Percentiles rank a stretch among this genome's conserved stretches.
Evolutionary conservation across 2,888 invertebrate species (phyloP).

Genomic region (Rotaria magnacalcarata): DNA sequence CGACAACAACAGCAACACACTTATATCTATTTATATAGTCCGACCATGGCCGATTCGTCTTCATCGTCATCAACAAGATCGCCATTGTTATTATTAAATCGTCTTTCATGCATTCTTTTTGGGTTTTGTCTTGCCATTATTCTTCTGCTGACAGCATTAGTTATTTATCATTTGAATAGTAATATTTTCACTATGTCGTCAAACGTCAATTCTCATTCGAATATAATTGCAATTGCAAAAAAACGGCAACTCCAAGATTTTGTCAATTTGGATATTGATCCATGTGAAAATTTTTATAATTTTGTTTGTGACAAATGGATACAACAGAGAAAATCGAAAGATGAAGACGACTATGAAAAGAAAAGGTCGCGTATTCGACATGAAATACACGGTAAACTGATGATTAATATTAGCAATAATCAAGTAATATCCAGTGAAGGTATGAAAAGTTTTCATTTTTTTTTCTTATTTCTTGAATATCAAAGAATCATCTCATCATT

Average conservation of each 20-base stretch:
- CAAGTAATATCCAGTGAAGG: not conserved
- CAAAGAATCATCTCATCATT: too few relatives aligned
- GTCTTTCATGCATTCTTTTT: constrained; percentile 9
- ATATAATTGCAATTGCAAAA: not conserved
- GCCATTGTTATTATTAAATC: not conserved
- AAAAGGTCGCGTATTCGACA: not conserved
- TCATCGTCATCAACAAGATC: not conserved
- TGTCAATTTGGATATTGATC: not conserved
- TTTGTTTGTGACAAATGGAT: constrained; percentile 33
- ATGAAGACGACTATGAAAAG: not conserved
- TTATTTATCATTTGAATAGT: constrained; percentile 4
- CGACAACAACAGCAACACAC: not conserved
- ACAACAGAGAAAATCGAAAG: not conserved
- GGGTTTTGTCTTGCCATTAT: not conserved
- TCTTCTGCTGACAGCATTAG: not conserved
- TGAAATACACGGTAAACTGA: constrained; percentile 16
- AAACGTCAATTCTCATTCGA: not conserved
- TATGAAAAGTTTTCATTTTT: not conserved
- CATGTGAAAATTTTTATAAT: constrained; percentile 33
- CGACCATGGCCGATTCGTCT: not conserved
- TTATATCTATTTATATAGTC: constrained; percentile 17
- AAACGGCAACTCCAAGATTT: not conserved
- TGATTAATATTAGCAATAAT: not conserved
- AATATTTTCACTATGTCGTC: not conserved
- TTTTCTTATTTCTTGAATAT: not conserved